Percentiles rank a stretch among this genome's conserved stretches.
Conservation (phyloP, 2,888 invertebrate genomes). For the Perizoma affinitatum region DNA sequence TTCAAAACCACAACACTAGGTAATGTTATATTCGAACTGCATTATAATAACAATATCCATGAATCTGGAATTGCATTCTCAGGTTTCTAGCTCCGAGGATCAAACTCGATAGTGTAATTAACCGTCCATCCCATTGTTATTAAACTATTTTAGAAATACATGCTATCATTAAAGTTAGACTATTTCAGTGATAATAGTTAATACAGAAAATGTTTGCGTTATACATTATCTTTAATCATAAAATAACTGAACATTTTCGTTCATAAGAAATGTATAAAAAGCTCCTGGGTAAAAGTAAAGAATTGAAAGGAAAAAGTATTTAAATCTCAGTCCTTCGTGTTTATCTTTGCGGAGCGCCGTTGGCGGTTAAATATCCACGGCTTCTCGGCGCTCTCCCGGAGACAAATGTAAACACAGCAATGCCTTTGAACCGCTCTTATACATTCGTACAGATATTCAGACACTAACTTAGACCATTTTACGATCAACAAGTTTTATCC, state of each 20-base stretch:
- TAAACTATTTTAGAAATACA: not conserved
- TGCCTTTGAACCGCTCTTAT: slow-evolving; percentile 71
- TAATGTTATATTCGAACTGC: slow-evolving; percentile 29
- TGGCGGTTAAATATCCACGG: slow-evolving; percentile 76
- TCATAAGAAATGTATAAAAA: slow-evolving; percentile 45
- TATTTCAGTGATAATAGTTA: slow-evolving; percentile 13
- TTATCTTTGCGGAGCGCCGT: slow-evolving; percentile 71
- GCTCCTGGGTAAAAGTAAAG: slow-evolving; percentile 53
- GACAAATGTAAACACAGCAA: slow-evolving; percentile 74
- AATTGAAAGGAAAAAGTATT: slow-evolving; percentile 71
- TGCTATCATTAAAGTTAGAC: not conserved
- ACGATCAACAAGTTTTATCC: slow-evolving; percentile 37
- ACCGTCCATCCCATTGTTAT: slow-evolving; percentile 14
- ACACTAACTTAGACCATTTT: slow-evolving; percentile 28
- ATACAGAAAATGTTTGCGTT: slow-evolving; percentile 25
- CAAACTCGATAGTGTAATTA: slow-evolving; percentile 17
- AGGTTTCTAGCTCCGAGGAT: slow-evolving; percentile 13
- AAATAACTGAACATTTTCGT: slow-evolving; percentile 34
- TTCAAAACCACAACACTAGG: slow-evolving; percentile 22
- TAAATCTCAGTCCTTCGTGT: slow-evolving; percentile 74
- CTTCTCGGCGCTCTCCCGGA: slow-evolving; percentile 61
- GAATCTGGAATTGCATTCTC: slow-evolving; percentile 13
- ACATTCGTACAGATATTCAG: slow-evolving; percentile 39
- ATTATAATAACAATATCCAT: slow-evolving; percentile 23
- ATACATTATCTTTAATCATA: slow-evolving; percentile 36